Evolutionary conservation across 2,888 invertebrate genomes (phyloP).

Genomic region (Ectropis crepuscularia): DNA sequence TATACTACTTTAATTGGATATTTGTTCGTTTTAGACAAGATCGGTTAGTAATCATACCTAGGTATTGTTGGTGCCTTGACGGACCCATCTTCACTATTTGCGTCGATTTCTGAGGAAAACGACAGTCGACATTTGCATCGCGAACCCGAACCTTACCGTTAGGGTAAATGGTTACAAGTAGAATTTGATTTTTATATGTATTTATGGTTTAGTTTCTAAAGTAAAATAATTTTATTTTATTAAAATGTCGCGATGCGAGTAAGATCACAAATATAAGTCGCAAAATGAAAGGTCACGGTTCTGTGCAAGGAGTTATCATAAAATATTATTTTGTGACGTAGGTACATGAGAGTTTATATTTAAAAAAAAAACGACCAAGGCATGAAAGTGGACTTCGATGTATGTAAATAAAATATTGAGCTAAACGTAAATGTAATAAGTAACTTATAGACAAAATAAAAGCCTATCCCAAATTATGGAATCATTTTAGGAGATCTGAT

Average conservation of each 20-base stretch:
- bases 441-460: neutral
- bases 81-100: no score
- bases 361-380: conserved; percentile 32
- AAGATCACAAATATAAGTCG: neutral
- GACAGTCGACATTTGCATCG: no score
- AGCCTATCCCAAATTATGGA: no score
- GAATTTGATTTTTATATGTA: no score
- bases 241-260: no score
- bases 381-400: conserved; percentile 43
- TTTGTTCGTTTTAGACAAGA: neutral
- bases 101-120: no score
- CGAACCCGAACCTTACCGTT: no score
- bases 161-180: no score
- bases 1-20: neutral
- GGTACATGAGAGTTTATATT: neutral
- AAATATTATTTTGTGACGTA: neutral
- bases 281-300: neutral
- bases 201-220: no score
- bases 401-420: conserved; percentile 38
- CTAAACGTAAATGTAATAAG: conserved; percentile 5
- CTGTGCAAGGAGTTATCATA: neutral
- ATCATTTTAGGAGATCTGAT: no score
- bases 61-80: neutral
- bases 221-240: no score
- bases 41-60: no score